Base-by-base conservation (phyloP, 2,888 invertebrate genomes). In the Pristionchus maxplancki region DNA sequence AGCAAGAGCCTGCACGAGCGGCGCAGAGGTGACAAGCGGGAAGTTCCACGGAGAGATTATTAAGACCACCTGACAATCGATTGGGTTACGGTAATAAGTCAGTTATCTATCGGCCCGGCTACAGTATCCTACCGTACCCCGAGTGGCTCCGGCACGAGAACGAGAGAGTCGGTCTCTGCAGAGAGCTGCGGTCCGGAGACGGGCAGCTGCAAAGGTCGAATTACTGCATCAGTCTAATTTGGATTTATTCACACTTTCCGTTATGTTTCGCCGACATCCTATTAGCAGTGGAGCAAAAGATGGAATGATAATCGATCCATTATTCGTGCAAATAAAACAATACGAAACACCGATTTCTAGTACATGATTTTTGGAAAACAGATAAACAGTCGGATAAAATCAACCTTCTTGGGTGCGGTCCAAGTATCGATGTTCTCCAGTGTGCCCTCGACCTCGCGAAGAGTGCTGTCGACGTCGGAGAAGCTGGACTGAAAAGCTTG, bases 21-120 rank as follows among this genome's bases (percentile, higher is more conserved):
- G 58, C 0, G 81, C 58, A 0, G 64, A 44, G 17, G 88, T 81
- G 58, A 44, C 40, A 28, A 88, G 81, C 1, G 88, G 88, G 62
- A 88, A 88, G 58, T 88, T 88, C 88, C 88, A 88, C 24, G 88
- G 88, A 0, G 67, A 74, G 81, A 88, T 88, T 37, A 88, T 62
- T n/a, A 88, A 62, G 8, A 87, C 74, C 9, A 78, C 71, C 71
- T 37, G 71, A 64, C 5, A 31, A 78, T 64, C 28, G 62, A 64
- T 9, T 58, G 53, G 64, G 8, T 13, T 64, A 64, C 64, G 31
- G 9, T 8, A 64, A 31, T 34, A 15, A 64, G 1, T 34, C 1
- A 28, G 64, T 17, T 31, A 64, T 31, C 31, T 31, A 64, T 58
- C 24, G 1, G 58, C 24, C 3, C 1, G 9, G 24, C 58, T 31